A percentile compares a stretch with the other conserved stretches of the same genome.
phyloP scores from a whole-genome alignment of 2,113 vertebrate genomes.

The Lutjanus erythropterus region DNA sequence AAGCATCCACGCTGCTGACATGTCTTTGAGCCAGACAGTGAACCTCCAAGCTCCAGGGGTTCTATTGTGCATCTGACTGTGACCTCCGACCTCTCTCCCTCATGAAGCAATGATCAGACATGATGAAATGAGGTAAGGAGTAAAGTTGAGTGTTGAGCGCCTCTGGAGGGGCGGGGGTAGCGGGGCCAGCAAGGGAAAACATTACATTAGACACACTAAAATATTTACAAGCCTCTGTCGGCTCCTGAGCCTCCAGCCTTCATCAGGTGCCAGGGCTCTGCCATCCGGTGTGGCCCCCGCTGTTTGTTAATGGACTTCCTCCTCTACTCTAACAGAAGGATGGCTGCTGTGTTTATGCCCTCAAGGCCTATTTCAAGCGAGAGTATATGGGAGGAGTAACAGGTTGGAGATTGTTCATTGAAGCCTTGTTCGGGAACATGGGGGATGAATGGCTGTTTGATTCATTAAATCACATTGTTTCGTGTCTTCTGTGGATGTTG shows the following conservation, averaged over 20 bases:
- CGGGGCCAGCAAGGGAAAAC: slow-evolving; percentile 59
- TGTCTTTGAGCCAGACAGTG: slow-evolving; percentile 1
- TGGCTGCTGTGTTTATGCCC: slow-evolving; percentile 37
- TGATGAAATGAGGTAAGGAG: slow-evolving; percentile 34
- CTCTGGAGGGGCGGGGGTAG: not conserved
- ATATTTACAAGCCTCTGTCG: slow-evolving; percentile 69
- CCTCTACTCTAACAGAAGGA: slow-evolving; percentile 23
- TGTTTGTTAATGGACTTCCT: slow-evolving; percentile 72
- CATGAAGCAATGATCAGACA: slow-evolving; percentile 41
- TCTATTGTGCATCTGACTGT: slow-evolving; percentile 15
- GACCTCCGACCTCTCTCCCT: slow-evolving; percentile 36
- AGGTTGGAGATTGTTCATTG: slow-evolving; percentile 17
- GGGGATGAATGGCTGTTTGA: not conserved
- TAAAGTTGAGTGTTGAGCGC: slow-evolving; percentile 12
- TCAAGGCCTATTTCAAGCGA: slow-evolving; percentile 1
- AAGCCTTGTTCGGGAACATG: not conserved
- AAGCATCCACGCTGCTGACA: not conserved
- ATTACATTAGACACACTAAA: slow-evolving; percentile 65
- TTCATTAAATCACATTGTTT: not conserved
- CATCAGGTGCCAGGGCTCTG: slow-evolving; percentile 50
- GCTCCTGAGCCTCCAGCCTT: slow-evolving; percentile 52
- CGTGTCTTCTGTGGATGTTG: not conserved
- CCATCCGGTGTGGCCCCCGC: slow-evolving; percentile 55
- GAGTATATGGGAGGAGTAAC: not conserved
- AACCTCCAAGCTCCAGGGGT: not conserved